phyloP scores from a whole-genome alignment of 2,888 invertebrate genomes.

The Octonoba sinensis region DNA sequence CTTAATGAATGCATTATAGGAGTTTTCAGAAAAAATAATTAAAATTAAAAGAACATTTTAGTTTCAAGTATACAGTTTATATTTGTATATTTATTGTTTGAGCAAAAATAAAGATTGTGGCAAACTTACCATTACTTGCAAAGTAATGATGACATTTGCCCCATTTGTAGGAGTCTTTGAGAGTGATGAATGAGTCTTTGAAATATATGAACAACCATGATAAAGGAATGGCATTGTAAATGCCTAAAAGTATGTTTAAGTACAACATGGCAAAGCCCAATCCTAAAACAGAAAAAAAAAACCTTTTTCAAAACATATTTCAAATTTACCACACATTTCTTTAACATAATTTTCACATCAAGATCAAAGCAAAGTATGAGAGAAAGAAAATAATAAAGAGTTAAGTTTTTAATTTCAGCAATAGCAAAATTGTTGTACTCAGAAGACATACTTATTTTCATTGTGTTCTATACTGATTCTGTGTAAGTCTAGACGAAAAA shows the following conservation, averaged over 20 bases:
- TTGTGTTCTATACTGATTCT: too few relatives aligned
- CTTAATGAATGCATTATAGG: too few relatives aligned
- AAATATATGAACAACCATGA: constrained; percentile 93
- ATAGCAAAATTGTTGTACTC: too few relatives aligned
- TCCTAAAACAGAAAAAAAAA: constrained; percentile 73
- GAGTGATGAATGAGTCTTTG: constrained; percentile 83
- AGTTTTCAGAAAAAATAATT: too few relatives aligned
- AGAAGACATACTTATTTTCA: too few relatives aligned
- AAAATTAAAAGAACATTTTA: too few relatives aligned
- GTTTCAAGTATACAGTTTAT: neutral
- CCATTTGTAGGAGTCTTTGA: constrained; percentile 83
- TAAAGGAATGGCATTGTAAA: constrained; percentile 89
- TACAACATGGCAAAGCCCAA: constrained; percentile 86
- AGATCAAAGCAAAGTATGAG: neutral
- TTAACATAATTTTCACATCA: neutral
- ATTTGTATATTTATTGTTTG: neutral
- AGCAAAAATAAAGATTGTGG: neutral
- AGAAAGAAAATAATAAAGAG: too few relatives aligned
- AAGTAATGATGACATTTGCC: constrained; percentile 76
- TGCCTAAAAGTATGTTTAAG: constrained; percentile 84
- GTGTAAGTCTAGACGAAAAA: too few relatives aligned
- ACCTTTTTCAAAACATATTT: neutral
- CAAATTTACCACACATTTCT: too few relatives aligned
- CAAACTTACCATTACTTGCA: constrained; percentile 44
- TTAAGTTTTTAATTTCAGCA: too few relatives aligned